A percentile compares a stretch with the other conserved stretches of the same genome.
Evolutionary conservation across 2,797 vertebrate genomes (phyloP).

Genomic region (Cynodonichthys magdalenae): DNA sequence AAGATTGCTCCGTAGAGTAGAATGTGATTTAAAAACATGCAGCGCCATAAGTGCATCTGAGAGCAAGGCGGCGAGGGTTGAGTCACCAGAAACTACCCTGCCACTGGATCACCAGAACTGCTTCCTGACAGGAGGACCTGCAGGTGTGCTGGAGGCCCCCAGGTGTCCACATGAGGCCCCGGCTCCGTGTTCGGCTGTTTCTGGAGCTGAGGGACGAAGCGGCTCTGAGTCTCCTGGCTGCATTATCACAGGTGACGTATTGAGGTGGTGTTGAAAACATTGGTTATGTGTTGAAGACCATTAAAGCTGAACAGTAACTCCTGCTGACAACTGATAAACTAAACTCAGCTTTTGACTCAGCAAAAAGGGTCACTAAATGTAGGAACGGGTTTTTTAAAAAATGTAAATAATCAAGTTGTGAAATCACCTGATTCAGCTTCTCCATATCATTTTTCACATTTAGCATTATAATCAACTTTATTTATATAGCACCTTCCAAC

Average conservation of each 20-base stretch:
- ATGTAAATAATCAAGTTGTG: too few species aligned
- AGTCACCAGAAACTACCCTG: slow-evolving; percentile 38
- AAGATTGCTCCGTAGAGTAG: slow-evolving; percentile 21
- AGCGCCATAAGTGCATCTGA: slow-evolving; percentile 47
- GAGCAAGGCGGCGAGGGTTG: slow-evolving; percentile 35
- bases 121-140: slow-evolving; percentile 14
- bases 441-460: too few species aligned
- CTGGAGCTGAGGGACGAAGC: slow-evolving; percentile 6
- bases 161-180: not conserved
- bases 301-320: not conserved
- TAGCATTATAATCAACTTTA: too few species aligned
- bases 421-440: too few species aligned
- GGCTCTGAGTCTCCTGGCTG: slow-evolving; percentile 25
- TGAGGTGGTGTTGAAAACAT: not conserved
- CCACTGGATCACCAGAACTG: slow-evolving; percentile 41
- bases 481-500: too few species aligned
- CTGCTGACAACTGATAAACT: too few species aligned
- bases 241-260: slow-evolving; percentile 62
- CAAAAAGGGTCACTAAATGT: too few species aligned
- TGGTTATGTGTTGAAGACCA: too few species aligned
- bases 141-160: not conserved
- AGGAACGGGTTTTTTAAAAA: too few species aligned
- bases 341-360: too few species aligned
- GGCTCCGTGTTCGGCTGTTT: not conserved
- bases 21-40: slow-evolving; percentile 41